Evolutionary conservation across 2,888 invertebrate genomes (phyloP).

Genomic region (Hydroisotoma schaefferi): DNA sequence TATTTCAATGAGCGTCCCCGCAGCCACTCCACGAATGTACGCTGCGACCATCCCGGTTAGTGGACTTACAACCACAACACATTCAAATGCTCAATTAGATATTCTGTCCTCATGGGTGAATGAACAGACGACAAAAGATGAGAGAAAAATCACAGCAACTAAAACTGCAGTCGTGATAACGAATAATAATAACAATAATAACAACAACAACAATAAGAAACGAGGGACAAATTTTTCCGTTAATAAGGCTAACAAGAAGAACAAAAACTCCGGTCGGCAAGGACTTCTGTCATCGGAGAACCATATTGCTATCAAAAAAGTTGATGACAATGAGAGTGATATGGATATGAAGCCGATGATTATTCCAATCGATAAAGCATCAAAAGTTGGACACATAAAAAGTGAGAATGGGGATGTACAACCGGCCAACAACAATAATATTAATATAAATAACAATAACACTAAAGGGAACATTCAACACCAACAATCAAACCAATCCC

Average conservation of each 20-base stretch:
- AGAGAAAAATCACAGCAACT: constrained; percentile 6
- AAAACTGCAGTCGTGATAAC: too few species aligned
- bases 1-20: constrained; percentile 35
- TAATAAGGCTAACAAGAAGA: constrained; percentile 33
- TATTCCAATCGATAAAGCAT: constrained; percentile 29
- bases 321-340: constrained; percentile 18
- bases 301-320: constrained; percentile 28
- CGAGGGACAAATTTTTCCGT: constrained; percentile 33
- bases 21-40: constrained; percentile 17
- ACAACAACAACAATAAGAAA: constrained; percentile 30
- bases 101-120: constrained; percentile 43
- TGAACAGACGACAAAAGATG: constrained; percentile 23
- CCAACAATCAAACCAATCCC: constrained; percentile 38
- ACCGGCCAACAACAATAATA: constrained; percentile 18
- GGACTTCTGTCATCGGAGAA: constrained; percentile 37
- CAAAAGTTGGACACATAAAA: constrained; percentile 22
- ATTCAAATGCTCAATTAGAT: constrained; percentile 37
- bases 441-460: constrained; percentile 30
- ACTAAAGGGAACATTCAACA: constrained; percentile 21
- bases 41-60: constrained; percentile 18
- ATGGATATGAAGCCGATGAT: constrained; percentile 22
- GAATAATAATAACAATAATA: constrained; percentile 15
- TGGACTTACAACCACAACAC: constrained; percentile 22
- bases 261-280: constrained; percentile 20
- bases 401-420: constrained; percentile 9